Conservation (phyloP, 2,888 invertebrate genomes). For the Ophion slaviceki region DNA sequence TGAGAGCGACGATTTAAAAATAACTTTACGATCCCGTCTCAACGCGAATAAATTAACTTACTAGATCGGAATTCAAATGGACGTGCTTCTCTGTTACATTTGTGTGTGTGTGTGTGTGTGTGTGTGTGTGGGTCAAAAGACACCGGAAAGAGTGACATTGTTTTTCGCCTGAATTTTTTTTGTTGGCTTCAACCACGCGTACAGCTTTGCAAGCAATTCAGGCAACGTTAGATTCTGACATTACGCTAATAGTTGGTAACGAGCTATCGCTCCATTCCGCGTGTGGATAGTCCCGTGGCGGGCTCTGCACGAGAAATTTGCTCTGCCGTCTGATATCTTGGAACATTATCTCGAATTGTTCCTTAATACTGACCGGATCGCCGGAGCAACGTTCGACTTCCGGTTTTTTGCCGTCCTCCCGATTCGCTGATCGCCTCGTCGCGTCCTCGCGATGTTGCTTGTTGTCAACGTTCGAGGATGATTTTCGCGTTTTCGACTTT, state of each 20-base stretch:
- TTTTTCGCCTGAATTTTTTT: not conserved
- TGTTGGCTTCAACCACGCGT: not conserved
- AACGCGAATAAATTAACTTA: conserved; percentile 61
- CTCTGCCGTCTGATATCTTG: conserved; percentile 72
- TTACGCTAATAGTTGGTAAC: conserved; percentile 74
- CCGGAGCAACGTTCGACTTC: conserved; percentile 40
- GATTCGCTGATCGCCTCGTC: conserved; percentile 6
- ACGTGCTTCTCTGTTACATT: conserved; percentile 10
- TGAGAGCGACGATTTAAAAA: conserved; percentile 17
- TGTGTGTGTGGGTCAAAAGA: not conserved
- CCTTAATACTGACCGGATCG: conserved; percentile 68
- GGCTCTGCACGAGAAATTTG: conserved; percentile 74
- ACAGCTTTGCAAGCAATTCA: conserved; percentile 32
- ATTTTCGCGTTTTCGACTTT: conserved; percentile 51
- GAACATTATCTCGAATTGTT: conserved; percentile 74
- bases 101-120: not conserved
- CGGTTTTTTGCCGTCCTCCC: conserved; percentile 14
- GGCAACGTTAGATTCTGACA: conserved; percentile 71
- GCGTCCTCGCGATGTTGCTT: conserved; percentile 27
- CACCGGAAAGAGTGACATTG: conserved; percentile 4
- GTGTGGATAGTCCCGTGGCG: conserved; percentile 73
- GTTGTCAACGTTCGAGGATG: conserved; percentile 33
- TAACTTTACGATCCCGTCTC: conserved; percentile 16
- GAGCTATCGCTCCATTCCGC: conserved; percentile 77
- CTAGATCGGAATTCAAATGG: conserved; percentile 26